Conservation (phyloP, 1,140 invertebrate genomes). For the Eumeta japonica region DNA sequence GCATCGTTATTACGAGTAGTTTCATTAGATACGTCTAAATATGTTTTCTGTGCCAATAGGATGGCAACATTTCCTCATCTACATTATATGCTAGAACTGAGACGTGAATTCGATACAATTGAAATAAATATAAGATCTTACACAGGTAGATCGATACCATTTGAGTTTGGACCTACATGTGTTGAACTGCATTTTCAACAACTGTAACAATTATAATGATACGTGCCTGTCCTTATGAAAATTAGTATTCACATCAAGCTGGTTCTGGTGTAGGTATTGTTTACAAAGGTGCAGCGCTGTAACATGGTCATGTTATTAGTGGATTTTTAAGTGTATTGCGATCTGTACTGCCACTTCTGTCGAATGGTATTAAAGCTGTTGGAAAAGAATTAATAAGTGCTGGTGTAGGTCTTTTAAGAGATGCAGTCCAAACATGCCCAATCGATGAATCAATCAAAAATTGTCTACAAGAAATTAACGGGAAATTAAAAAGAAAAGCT, state of each 20-base stretch:
- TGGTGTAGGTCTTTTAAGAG: conserved; percentile 17
- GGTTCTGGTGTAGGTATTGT: conserved; percentile 20
- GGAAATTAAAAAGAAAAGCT: conserved; percentile 26
- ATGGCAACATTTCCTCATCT: conserved; percentile 21
- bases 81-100: conserved; percentile 20
- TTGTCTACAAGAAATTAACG: conserved; percentile 14
- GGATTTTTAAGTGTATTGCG: conserved; percentile 24
- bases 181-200: conserved; percentile 18
- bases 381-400: conserved; percentile 22
- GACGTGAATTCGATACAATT: conserved; percentile 23
- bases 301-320: conserved; percentile 18
- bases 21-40: conserved; percentile 15
- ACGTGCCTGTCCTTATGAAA: conserved; percentile 17
- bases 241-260: conserved; percentile 22
- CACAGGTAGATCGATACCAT: conserved; percentile 23
- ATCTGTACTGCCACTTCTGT: conserved; percentile 21
- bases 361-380: conserved; percentile 17
- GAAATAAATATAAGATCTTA: conserved; percentile 27
- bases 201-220: conserved; percentile 13
- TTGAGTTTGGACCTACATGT: conserved; percentile 26
- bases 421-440: conserved; percentile 12
- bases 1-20: conserved; percentile 23
- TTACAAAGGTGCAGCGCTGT: conserved; percentile 12
- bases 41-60: conserved; percentile 21
- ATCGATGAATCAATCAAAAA: conserved; percentile 17